Percentiles rank a stretch among this genome's conserved stretches.
Conservation (phyloP, 1,140 invertebrate species). For the Lordiphosa mommai region DNA sequence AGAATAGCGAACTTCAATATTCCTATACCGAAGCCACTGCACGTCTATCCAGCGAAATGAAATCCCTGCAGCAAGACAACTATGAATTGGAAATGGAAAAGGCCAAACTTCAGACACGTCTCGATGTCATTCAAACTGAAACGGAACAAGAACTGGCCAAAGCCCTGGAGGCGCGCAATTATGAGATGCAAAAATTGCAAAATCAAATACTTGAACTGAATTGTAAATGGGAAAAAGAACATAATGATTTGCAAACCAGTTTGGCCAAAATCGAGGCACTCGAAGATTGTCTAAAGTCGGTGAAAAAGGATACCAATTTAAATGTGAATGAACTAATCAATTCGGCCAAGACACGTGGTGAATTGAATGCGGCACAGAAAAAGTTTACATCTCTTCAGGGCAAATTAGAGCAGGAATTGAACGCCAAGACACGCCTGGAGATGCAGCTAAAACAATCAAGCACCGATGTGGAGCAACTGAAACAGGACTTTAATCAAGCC, state of each 20-base stretch:
- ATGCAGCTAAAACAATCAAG: constrained; percentile 55
- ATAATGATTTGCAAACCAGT: constrained; percentile 65
- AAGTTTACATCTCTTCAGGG: constrained; percentile 77
- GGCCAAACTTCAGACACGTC: constrained; percentile 79
- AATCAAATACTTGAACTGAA: constrained; percentile 59
- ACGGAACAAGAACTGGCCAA: constrained; percentile 68
- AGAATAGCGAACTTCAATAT: constrained; percentile 81
- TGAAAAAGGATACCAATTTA: constrained; percentile 79
- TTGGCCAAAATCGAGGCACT: constrained; percentile 75
- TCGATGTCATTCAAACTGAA: constrained; percentile 77
- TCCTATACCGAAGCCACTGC: constrained; percentile 80
- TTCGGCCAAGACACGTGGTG: constrained; percentile 80
- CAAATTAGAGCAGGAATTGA: constrained; percentile 79
- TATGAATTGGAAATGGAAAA: constrained; percentile 71
- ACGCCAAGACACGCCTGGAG: constrained; percentile 50
- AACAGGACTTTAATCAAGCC: constrained; percentile 85
- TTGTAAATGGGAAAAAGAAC: constrained; percentile 53
- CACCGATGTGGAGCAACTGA: constrained; percentile 80
- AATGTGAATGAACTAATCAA: constrained; percentile 79
- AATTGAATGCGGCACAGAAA: constrained; percentile 80
- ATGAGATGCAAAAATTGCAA: constrained; percentile 77
- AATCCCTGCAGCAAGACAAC: constrained; percentile 65
- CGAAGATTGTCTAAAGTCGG: constrained; percentile 79
- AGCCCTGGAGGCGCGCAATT: constrained; percentile 71
- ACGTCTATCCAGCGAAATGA: constrained; percentile 68